Evolutionary conservation across 2,113 vertebrate genomes (phyloP).

Genomic region (Herpailurus yagouaroundi): DNA sequence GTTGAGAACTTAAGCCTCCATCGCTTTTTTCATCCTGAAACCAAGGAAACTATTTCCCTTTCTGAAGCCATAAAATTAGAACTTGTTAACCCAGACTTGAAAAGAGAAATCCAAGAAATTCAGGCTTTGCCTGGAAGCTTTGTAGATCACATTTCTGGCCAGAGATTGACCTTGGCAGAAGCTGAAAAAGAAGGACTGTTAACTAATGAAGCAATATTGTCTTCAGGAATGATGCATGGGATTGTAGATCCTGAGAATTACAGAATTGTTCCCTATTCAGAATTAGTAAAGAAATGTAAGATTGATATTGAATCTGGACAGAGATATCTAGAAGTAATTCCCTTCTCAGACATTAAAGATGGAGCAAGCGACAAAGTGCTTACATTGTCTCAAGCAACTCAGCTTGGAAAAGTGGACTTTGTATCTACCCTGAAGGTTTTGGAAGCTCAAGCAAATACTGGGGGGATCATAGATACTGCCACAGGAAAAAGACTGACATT

Average conservation of each 20-base stretch:
- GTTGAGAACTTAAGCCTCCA: slow-evolving; percentile 87
- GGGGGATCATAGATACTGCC: slow-evolving; percentile 89
- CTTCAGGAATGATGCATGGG: slow-evolving; percentile 82
- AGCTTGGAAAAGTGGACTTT: slow-evolving; percentile 86
- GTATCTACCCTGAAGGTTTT: slow-evolving; percentile 87
- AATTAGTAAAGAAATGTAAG: slow-evolving; percentile 92
- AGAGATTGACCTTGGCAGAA: slow-evolving; percentile 85
- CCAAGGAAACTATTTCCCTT: slow-evolving; percentile 81
- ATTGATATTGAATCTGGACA: slow-evolving; percentile 94
- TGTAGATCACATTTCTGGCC: slow-evolving; percentile 83
- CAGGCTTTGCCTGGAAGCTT: slow-evolving; percentile 80
- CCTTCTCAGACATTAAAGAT: slow-evolving; percentile 88
- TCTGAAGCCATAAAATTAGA: slow-evolving; percentile 83
- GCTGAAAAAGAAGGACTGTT: slow-evolving; percentile 87
- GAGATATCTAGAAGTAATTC: slow-evolving; percentile 92
- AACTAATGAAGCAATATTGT: slow-evolving; percentile 81
- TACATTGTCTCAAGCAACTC: slow-evolving; percentile 86
- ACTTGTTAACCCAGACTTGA: slow-evolving; percentile 74
- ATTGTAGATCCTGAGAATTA: slow-evolving; percentile 89
- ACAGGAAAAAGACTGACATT: slow-evolving; percentile 88
- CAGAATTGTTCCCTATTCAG: slow-evolving; percentile 89
- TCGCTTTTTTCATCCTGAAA: slow-evolving; percentile 82
- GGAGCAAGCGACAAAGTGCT: slow-evolving; percentile 77
- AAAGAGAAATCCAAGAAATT: slow-evolving; percentile 84
- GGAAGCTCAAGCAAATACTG: slow-evolving; percentile 91